Evolutionary conservation across 2,888 invertebrate species (phyloP).

Genomic region (Tipula unca): DNA sequence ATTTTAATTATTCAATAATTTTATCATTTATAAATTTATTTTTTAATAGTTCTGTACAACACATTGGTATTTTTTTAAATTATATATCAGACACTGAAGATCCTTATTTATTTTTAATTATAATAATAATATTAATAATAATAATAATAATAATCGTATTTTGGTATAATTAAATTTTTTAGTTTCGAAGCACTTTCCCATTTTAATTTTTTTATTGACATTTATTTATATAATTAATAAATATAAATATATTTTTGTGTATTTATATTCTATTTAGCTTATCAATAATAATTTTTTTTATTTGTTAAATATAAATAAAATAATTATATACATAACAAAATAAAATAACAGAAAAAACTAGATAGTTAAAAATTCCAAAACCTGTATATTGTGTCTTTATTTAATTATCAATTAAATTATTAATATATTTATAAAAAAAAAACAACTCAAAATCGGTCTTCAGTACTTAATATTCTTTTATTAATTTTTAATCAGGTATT

Average conservation of each 20-base stretch:
- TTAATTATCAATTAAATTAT: neutral
- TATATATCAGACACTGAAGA: constrained; percentile 8
- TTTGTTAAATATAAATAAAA: neutral
- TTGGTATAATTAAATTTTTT: neutral
- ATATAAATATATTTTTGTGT: neutral
- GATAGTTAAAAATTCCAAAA: neutral
- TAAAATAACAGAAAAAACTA: neutral
- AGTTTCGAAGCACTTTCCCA: neutral
- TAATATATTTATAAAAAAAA: neutral
- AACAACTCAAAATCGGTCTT: neutral
- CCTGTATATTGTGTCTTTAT: neutral
- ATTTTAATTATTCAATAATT: neutral
- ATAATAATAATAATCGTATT: neutral
- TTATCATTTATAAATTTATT: neutral
- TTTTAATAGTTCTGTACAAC: neutral
- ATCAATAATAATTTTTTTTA: neutral
- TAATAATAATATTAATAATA: neutral
- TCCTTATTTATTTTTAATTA: constrained; percentile 9
- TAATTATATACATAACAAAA: neutral
- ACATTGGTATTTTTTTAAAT: neutral
- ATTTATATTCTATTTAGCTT: neutral
- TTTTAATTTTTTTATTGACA: neutral
- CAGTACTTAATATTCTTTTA: constrained; percentile 1
- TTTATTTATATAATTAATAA: constrained; percentile 4
- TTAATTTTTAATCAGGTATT: neutral